These are phyloP conservation scores for Mercenaria mercenaria DNA, from an alignment of 1,140 invertebrate genomes.

Conservation along the genomic window DNA sequence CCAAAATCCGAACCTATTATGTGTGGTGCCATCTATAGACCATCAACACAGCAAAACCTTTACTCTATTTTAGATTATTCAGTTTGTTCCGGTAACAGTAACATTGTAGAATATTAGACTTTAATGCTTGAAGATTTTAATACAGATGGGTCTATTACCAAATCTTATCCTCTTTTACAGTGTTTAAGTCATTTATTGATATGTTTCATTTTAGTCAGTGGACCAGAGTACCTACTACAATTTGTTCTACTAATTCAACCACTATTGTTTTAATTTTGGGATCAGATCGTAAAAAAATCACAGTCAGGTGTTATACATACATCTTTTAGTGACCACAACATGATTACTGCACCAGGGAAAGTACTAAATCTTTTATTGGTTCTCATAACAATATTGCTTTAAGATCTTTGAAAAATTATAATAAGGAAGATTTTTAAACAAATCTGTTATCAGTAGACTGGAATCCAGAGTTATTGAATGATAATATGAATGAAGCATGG, in stretches of 20 bases:
- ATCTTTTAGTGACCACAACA: conserved; percentile 27
- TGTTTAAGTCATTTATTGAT: conserved; percentile 22
- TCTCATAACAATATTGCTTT: conserved; percentile 29
- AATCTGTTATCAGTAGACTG: conserved; percentile 19
- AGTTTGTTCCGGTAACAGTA: conserved; percentile 14
- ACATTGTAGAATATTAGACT: conserved; percentile 52
- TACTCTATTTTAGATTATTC: conserved; percentile 19
- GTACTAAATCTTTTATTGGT: not conserved
- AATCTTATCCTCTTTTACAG: conserved; percentile 29
- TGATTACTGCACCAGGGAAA: conserved; percentile 38
- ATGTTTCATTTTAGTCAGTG: conserved; percentile 17
- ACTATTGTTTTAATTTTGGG: conserved; percentile 22
- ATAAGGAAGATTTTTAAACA: conserved; percentile 37
- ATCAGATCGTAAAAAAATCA: conserved; percentile 36
- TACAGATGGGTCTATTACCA: conserved; percentile 18
- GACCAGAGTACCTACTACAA: not conserved
- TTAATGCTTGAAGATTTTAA: conserved; percentile 42
- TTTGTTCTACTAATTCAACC: conserved; percentile 18
- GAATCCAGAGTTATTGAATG: conserved; percentile 30
- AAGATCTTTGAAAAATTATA: conserved; percentile 27
- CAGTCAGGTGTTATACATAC: conserved; percentile 40
- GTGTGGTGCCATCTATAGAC: not conserved
- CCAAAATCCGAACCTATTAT: too few species aligned
- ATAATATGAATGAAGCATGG: conserved; percentile 32
- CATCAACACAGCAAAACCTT: conserved; percentile 5